Evolutionary conservation across 2,797 vertebrate genomes (phyloP).

Genomic region (Stomatorhinus walkeri): DNA sequence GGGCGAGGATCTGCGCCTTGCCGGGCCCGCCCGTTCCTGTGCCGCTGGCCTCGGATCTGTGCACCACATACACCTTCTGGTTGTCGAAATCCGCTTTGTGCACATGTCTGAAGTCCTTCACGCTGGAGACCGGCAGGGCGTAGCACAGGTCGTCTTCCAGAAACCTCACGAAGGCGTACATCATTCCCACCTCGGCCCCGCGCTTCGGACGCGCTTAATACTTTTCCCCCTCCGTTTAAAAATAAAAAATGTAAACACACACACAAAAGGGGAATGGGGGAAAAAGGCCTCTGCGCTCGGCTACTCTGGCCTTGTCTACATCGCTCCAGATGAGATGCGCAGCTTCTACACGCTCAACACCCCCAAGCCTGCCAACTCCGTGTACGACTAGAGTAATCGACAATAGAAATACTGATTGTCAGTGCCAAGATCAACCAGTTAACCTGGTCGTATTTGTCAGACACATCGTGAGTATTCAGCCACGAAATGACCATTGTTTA

Average conservation of each 20-base stretch:
- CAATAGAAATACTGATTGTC: slow-evolving; percentile 27
- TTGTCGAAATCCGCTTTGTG: slow-evolving; percentile 92
- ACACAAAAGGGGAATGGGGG: slow-evolving; percentile 45
- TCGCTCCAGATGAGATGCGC: slow-evolving; percentile 51
- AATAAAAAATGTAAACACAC: slow-evolving; percentile 64
- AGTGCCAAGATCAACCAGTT: not conserved
- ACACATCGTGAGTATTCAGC: not conserved
- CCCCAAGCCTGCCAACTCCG: slow-evolving; percentile 33
- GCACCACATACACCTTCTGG: slow-evolving; percentile 94
- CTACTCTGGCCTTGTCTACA: slow-evolving; percentile 75
- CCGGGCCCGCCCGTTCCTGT: slow-evolving; percentile 75
- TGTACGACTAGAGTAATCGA: slow-evolving; percentile 70
- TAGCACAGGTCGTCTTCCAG: slow-evolving; percentile 95
- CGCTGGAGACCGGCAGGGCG: slow-evolving; percentile 82
- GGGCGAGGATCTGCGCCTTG: slow-evolving; percentile 91
- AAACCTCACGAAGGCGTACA: slow-evolving; percentile 96
- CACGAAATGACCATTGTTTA: not conserved
- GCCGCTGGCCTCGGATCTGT: slow-evolving; percentile 75
- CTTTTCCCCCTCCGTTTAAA: slow-evolving; percentile 65
- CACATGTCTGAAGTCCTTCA: slow-evolving; percentile 85
- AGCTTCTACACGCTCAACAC: slow-evolving; percentile 25
- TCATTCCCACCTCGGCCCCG: slow-evolving; percentile 61
- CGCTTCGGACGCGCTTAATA: slow-evolving; percentile 67
- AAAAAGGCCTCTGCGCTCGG: slow-evolving; percentile 72
- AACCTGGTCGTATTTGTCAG: not conserved